Conservation (phyloP, 2,888 invertebrate genomes). For the Sisyra nigra region DNA sequence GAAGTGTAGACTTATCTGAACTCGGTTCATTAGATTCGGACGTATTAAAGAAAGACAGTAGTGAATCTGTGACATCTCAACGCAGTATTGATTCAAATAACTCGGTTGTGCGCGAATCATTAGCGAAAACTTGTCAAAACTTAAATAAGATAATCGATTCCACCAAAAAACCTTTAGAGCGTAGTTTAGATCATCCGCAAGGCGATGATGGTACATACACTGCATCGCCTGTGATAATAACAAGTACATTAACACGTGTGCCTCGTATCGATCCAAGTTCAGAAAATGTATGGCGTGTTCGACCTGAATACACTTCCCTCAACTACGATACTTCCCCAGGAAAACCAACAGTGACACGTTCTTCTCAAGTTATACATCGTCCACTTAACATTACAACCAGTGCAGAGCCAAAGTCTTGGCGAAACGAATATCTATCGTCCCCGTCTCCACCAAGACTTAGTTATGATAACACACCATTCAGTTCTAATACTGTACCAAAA, state of each 20-base stretch:
- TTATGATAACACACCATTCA: not conserved
- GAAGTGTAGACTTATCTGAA: constrained; percentile 23
- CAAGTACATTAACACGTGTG: not conserved
- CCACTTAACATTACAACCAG: not conserved
- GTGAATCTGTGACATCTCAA: constrained; percentile 35
- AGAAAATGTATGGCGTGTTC: constrained; percentile 1
- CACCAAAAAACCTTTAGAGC: constrained; percentile 20
- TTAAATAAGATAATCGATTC: constrained; percentile 22
- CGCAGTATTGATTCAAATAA: constrained; percentile 27
- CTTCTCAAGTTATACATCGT: constrained; percentile 20
- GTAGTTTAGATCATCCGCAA: constrained; percentile 17
- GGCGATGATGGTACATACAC: constrained; percentile 22
- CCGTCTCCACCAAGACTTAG: too few species aligned
- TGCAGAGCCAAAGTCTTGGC: not conserved
- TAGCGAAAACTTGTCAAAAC: constrained; percentile 9
- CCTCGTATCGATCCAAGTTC: not conserved
- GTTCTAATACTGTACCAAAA: not conserved
- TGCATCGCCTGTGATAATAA: constrained; percentile 22
- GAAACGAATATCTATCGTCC: not conserved
- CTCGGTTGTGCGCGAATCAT: constrained; percentile 8
- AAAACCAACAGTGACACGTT: constrained; percentile 21
- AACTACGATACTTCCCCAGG: constrained; percentile 13
- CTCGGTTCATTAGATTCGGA: constrained; percentile 14
- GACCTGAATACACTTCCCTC: not conserved
- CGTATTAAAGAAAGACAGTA: constrained; percentile 31